A percentile compares a stretch with the other conserved stretches of the same genome.
These are phyloP conservation scores for Apodemia duryi DNA, from an alignment of 2,888 invertebrate genomes.

Conservation along the genomic window DNA sequence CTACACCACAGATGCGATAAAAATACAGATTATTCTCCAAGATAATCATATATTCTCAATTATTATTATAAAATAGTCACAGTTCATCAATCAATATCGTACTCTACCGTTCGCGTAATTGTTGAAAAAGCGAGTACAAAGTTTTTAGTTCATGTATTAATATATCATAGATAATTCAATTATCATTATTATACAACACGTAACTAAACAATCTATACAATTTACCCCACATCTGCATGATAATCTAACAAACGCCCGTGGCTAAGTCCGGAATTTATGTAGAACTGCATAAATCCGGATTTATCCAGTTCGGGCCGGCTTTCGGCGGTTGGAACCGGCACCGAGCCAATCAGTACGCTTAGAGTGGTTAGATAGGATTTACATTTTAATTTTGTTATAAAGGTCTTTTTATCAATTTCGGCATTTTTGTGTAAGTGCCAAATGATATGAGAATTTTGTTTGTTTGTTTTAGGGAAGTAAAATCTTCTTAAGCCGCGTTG, in stretches of 20 bases:
- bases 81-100: too few species aligned
- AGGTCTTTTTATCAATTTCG: slow-evolving; percentile 9
- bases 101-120: too few species aligned
- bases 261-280: slow-evolving; percentile 42
- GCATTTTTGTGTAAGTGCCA: not conserved
- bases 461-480: too few species aligned
- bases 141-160: too few species aligned
- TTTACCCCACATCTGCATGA: slow-evolving; percentile 21
- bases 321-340: slow-evolving; percentile 38
- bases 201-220: slow-evolving; percentile 20
- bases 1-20: too few species aligned
- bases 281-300: slow-evolving; percentile 49
- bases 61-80: too few species aligned
- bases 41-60: too few species aligned
- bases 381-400: slow-evolving; percentile 31
- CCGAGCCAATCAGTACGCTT: slow-evolving; percentile 44
- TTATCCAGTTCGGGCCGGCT: slow-evolving; percentile 43
- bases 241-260: slow-evolving; percentile 26
- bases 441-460: not conserved
- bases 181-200: slow-evolving; percentile 3
- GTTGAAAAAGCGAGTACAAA: too few species aligned
- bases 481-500: too few species aligned
- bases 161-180: not conserved
- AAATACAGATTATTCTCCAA: too few species aligned
- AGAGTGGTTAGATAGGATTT: slow-evolving; percentile 41